Conservation (phyloP, 2,113 vertebrate genomes). For the Sardina pilchardus region DNA sequence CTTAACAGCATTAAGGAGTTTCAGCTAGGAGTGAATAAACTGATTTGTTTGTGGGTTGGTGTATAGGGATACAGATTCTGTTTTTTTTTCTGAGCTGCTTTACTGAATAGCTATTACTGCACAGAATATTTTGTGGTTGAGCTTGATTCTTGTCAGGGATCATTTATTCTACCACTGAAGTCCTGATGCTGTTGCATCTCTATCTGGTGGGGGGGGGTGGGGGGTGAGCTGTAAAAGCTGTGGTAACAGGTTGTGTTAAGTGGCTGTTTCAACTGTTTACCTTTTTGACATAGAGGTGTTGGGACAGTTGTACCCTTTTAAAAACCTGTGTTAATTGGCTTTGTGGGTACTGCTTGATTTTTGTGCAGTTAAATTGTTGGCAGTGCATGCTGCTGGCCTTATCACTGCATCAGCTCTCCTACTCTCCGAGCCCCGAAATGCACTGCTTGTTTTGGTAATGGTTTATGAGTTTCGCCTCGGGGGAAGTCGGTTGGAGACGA, state of each 20-base stretch:
- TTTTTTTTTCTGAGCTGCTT: not conserved
- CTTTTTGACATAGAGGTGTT: not conserved
- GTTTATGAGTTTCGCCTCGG: conserved; percentile 64
- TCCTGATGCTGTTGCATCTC: not conserved
- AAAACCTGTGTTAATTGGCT: not conserved
- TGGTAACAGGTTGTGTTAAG: not conserved
- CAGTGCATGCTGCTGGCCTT: conserved; percentile 36
- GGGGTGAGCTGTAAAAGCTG: too few species aligned
- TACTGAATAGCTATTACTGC: not conserved
- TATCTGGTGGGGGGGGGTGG: too few species aligned
- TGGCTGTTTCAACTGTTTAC: not conserved
- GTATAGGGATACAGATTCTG: not conserved
- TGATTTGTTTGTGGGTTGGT: not conserved
- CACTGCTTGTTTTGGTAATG: conserved; percentile 70
- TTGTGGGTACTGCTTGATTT: not conserved
- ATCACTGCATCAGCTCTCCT: conserved; percentile 56
- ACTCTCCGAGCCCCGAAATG: conserved; percentile 59
- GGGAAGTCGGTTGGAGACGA: conserved; percentile 60
- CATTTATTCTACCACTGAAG: not conserved
- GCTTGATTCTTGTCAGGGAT: not conserved
- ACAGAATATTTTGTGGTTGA: not conserved
- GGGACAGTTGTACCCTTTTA: not conserved
- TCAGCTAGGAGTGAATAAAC: not conserved
- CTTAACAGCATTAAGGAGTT: not conserved
- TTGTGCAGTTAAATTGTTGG: not conserved